Conservation (phyloP, 2,888 invertebrate genomes). For the Punctoribates punctum region DNA sequence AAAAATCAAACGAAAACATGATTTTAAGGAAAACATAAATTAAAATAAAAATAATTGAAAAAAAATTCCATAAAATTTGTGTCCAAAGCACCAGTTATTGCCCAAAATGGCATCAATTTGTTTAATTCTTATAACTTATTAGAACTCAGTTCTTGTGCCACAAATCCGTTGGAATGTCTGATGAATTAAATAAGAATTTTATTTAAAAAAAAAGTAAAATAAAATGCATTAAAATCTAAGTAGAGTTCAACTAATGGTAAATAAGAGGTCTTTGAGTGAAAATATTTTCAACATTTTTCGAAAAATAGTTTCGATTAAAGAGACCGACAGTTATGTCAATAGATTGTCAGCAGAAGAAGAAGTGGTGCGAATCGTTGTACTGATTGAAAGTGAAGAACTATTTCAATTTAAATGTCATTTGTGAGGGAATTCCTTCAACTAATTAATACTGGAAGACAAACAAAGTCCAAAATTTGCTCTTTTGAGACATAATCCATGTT, state of each 20-base stretch:
- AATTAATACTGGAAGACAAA: slow-evolving; percentile 23
- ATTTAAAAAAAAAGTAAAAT: not conserved
- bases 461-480: not conserved
- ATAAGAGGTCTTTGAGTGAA: not conserved
- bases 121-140: not conserved
- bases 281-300: not conserved
- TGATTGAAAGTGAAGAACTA: not conserved
- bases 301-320: not conserved
- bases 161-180: slow-evolving; percentile 11
- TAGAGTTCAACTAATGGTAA: not conserved
- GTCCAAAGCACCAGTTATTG: slow-evolving; percentile 1
- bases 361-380: slow-evolving; percentile 16
- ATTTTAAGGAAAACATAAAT: not conserved
- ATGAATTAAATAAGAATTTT: not conserved
- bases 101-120: not conserved
- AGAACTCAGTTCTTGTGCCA: not conserved
- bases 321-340: not conserved
- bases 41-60: not conserved
- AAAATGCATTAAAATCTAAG: not conserved
- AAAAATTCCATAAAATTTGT: not conserved
- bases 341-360: slow-evolving; percentile 5
- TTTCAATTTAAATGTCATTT: not conserved
- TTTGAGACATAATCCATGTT: not conserved
- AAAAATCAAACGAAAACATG: not conserved
- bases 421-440: not conserved